A percentile compares a stretch with the other conserved stretches of the same genome.
phyloP scores from a whole-genome alignment of 2,797 vertebrate species.

The Borostomias antarcticus region DNA sequence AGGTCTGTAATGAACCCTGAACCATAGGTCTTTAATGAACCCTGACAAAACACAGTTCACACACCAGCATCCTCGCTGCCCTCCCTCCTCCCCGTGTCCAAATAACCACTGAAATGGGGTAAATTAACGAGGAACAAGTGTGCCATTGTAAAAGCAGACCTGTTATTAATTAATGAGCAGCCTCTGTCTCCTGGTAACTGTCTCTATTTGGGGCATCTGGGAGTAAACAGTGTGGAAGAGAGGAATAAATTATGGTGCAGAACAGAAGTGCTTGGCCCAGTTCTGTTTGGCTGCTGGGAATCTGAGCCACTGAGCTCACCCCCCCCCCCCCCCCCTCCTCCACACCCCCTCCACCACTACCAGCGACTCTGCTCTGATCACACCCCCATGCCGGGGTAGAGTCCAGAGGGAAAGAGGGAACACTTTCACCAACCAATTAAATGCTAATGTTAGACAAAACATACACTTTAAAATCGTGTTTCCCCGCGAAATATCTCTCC shows the following conservation, averaged over 20 bases:
- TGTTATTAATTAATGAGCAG: slow-evolving; percentile 53
- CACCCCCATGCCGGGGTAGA: not conserved
- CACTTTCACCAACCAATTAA: too few species aligned
- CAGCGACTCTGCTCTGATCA: too few species aligned
- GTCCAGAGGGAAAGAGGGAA: slow-evolving; percentile 19
- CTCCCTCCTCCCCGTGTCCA: not conserved
- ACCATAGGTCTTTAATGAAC: not conserved
- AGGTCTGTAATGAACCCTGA: not conserved
- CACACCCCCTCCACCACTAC: slow-evolving; percentile 28
- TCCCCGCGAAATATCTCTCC: too few species aligned
- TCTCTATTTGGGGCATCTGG: slow-evolving; percentile 59
- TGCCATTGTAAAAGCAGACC: slow-evolving; percentile 23
- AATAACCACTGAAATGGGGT: slow-evolving; percentile 13
- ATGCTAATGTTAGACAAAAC: too few species aligned
- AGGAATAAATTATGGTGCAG: slow-evolving; percentile 74
- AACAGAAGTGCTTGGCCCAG: slow-evolving; percentile 77
- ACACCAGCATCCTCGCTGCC: slow-evolving; percentile 11
- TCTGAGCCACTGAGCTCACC: slow-evolving; percentile 48
- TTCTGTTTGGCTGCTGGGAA: slow-evolving; percentile 72
- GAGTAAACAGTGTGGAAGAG: slow-evolving; percentile 69
- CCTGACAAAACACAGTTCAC: slow-evolving; percentile 3
- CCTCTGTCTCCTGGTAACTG: not conserved
- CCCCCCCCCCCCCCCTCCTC: slow-evolving; percentile 35
- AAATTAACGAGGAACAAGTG: slow-evolving; percentile 34
- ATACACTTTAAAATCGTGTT: too few species aligned